Evolutionary conservation across 2,888 invertebrate species (phyloP).

Genomic region (Eupithecia insigniata): DNA sequence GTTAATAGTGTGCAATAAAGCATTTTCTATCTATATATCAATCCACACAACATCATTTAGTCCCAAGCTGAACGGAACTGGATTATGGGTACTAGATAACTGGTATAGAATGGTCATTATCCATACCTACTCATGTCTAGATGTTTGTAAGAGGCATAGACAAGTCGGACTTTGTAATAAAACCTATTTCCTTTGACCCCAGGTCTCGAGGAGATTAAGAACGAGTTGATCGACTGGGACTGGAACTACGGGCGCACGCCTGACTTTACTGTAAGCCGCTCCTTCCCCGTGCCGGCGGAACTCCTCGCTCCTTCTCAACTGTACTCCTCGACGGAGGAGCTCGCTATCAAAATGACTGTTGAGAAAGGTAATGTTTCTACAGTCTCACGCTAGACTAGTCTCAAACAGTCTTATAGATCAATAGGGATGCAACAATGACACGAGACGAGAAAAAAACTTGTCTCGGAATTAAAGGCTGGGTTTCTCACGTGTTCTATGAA

Average conservation of each 20-base stretch:
- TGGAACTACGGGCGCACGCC: conserved; percentile 96
- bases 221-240: conserved; percentile 91
- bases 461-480: no score
- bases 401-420: neutral
- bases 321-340: conserved; percentile 75
- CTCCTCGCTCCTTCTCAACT: conserved; percentile 74
- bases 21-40: no score
- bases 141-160: neutral
- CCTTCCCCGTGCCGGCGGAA: conserved; percentile 85
- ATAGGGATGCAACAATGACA: no score
- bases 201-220: conserved; percentile 89
- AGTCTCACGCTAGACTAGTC: no score
- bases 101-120: neutral
- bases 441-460: no score
- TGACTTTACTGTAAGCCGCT: conserved; percentile 89
- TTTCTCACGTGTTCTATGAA: no score
- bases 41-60: no score
- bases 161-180: neutral
- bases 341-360: conserved; percentile 86
- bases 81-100: neutral
- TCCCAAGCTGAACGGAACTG: neutral
- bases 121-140: neutral
- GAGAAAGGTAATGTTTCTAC: conserved; percentile 71
- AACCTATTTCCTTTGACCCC: conserved; percentile 30
- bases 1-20: no score